Base-by-base conservation (phyloP, 2,888 invertebrate species). In the Galeopsomyia nigrocyanea region DNA sequence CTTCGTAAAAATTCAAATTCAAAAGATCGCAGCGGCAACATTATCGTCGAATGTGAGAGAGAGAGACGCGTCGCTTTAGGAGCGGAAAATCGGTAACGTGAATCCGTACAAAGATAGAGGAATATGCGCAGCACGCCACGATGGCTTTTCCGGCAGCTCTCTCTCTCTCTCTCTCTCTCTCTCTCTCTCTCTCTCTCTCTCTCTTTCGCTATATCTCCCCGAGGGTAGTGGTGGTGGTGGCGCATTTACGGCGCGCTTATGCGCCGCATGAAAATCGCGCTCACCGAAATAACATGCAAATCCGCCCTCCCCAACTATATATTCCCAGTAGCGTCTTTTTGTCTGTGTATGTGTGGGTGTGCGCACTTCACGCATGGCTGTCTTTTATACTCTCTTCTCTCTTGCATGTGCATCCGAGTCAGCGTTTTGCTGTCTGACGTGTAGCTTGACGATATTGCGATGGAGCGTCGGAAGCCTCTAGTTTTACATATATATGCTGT, bases 251-350 rank as follows among this genome's bases (percentile, higher is more conserved):
- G 13, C 21, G 31, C 21, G 13, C 19, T 14, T 55, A 17, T 2
- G 39, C 17, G 21, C 3, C 3, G 77, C 78, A 79, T 78, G 80
- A 80, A 80, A 81, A 81, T 80, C 79, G 79, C 75, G 74, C 79
- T 81, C 26, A 3, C 80, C 77, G 81, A 82, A 84, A 83, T 84
- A 84, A 83, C 82, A 84, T 83, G 84, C 80, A 84, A 83, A 84
- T 84, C 80, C 78, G 77, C 73, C 75, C 22, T 47, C 9, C 26
- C 19, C 51, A 21, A 22, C 50, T 39, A 19, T 60, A 51, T 53
- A 19, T 49, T 22, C n/a, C 26, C 0, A n/a, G 19, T 10, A 10
- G 9, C 39, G 7, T 51, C 10, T 55, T 50, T 47, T 26, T 26
- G 21, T 47, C 47, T 31, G 31, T 46, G 22, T 46, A 50, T n/a